phyloP scores from a whole-genome alignment of 35 echinoderm and acorn worm genomes.

The Lytechinus variegatus region DNA sequence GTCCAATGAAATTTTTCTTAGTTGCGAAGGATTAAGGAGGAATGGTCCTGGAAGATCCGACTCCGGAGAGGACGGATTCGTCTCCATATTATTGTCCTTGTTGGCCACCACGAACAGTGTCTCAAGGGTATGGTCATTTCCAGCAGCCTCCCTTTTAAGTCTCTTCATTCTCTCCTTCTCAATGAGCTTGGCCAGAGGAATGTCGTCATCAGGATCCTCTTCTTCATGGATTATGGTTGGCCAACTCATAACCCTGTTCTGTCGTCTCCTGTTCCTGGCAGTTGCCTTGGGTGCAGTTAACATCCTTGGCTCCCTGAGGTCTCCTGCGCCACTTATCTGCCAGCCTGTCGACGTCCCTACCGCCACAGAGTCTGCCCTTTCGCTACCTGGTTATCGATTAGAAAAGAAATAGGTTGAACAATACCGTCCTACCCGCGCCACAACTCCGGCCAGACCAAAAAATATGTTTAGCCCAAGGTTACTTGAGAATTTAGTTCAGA shows the following conservation, averaged over 20 bases:
- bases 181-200: conserved; percentile 23
- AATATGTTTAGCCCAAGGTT: too few relatives aligned
- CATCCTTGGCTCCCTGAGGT: not conserved
- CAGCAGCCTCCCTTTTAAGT: not conserved
- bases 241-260: not conserved
- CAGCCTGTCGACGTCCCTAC: not conserved
- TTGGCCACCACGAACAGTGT: not conserved
- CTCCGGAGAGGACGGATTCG: not conserved
- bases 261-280: conserved; percentile 21
- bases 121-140: not conserved
- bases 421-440: not conserved
- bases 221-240: not conserved
- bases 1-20: not conserved
- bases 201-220: conserved; percentile 17
- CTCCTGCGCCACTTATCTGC: not conserved
- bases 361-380: conserved; percentile 1
- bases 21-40: not conserved
- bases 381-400: not conserved
- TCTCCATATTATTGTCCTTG: not conserved
- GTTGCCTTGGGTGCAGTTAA: not conserved
- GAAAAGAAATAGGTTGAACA: not conserved
- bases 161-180: not conserved
- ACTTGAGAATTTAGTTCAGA: too few relatives aligned
- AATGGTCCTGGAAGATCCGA: conserved; percentile 30
- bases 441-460: too few relatives aligned